Evolutionary conservation across 2,888 invertebrate genomes (phyloP), one percentile per base, ranked within the genome.

Genomic region (Tinea semifulvella): DNA sequence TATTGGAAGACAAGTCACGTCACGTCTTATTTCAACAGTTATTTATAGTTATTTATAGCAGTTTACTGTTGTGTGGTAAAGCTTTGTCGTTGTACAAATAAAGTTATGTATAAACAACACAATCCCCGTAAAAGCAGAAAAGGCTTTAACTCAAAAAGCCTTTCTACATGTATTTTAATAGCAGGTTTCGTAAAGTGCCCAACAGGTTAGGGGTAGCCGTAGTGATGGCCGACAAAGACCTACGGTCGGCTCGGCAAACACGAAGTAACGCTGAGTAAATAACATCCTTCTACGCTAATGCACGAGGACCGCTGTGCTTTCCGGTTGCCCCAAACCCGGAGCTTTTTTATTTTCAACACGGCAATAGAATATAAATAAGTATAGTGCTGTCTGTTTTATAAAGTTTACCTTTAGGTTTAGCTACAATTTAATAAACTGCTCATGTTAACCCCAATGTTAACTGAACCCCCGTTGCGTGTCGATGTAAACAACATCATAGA

Each of bases 221-320:
- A 39, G 58, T 56, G 51, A 56, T 36, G 52, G 56, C 61, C 60
- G 58, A 65, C 63, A 66, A 67, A 71, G 66, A 61, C 40, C 22
- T 40, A 22, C 22, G 40, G 40, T 40, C 58, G 59, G 54, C 60
- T 62, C 59, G 56, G 56, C 64, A 69, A 71, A 69, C 59, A 68
- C 58, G 59, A 64, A 65, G 65, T 61, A 62, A 63, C 63, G 58
- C 56, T 60, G 57, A 61, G 65, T 59, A 69, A 74, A 73, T 64
- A 68, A 55, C 52, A 56, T 58, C 54, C 60, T 65, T 54, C 64
- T 61, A 58, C 63, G 68, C 61, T 73, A 73, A 74, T 73, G 65
- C 64, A 65, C 48, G 58, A 57, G 60, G 60, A 63, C 60, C 60
- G 57, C 53, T 10, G 44, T 22, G 42, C 22, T 43, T 26, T 26